These are phyloP conservation scores for Nicator chloris DNA, from an alignment of 2,113 vertebrate species.

Conservation along the genomic window DNA sequence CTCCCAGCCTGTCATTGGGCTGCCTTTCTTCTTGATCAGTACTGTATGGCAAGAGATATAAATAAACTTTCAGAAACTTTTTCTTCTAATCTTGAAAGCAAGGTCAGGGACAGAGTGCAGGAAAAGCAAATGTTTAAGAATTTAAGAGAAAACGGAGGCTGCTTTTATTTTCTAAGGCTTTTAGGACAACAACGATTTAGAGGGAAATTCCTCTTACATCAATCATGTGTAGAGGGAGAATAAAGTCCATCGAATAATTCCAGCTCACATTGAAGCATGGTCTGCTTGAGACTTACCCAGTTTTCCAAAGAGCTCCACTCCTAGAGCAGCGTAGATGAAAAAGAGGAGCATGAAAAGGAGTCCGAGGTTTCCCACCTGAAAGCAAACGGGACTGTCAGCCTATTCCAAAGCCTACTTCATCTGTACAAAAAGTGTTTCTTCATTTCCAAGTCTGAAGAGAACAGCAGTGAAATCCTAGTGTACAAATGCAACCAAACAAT, in stretches of 20 bases:
- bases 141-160: not conserved
- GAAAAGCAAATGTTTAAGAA: not conserved
- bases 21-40: not conserved
- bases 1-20: not conserved
- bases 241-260: not conserved
- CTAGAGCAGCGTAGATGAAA: constrained; percentile 98
- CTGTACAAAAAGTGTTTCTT: not conserved
- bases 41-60: not conserved
- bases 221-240: not conserved
- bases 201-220: not conserved
- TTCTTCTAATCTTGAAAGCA: not conserved
- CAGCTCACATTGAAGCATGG: not conserved
- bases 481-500: not conserved
- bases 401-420: not conserved
- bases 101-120: not conserved
- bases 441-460: not conserved
- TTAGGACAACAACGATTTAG: not conserved
- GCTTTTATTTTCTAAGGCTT: not conserved
- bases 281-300: constrained; percentile 79
- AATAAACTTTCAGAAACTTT: not conserved
- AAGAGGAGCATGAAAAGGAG: constrained; percentile 99
- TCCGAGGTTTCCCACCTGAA: constrained; percentile 96
- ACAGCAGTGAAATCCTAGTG: not conserved
- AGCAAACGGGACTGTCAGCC: not conserved
- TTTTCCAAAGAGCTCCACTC: constrained; percentile 98